Evolutionary conservation across 1,140 invertebrate species (phyloP), one percentile per base, ranked within the genome.

Genomic region (Spodoptera litura): DNA sequence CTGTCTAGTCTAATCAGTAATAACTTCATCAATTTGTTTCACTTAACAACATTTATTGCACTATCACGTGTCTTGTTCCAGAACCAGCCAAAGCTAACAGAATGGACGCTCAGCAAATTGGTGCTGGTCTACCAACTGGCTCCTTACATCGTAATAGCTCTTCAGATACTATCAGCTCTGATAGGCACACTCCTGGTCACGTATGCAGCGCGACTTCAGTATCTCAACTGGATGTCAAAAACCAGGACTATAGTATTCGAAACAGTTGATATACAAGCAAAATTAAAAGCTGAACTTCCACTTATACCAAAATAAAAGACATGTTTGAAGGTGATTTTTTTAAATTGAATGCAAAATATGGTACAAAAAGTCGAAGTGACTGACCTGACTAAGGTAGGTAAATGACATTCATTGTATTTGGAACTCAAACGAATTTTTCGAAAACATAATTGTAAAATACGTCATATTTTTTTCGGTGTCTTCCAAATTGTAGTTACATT

Each of bases 51-150:
- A n/a, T n/a, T n/a, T n/a, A n/a, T n/a, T n/a, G n/a, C n/a, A n/a
- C 20, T 20, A 20, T 20, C 20, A 20, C 20, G 20, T 66, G 3
- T 44, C 38, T 44, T 44, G 9, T 44, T 85, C 59, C 85, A 90
- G 89, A 55, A 81, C 6, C 87, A 89, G 61, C 83, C 83, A 2
- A 77, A 88, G 51, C 31, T 89, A 20, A 20, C 78, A 81, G 38
- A 84, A 76, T 58, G 25, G 11, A 51, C 11, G 12, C 59, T 61
- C 20, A 68, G 49, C 20, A 68, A 68, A 11, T 52, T 68, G 4
- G 11, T 27, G 20, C 35, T 59, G 20, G 35, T 61, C 12, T 83
- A 87, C 81, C 25, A 78, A 1, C 13, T 80, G 3, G 66, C 51
- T 3, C 85, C 85, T 0, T 49, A 76, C 27, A 13, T 84, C 2